Base-by-base conservation (phyloP, 2,797 vertebrate species). In the Poeciliopsis turneri region DNA sequence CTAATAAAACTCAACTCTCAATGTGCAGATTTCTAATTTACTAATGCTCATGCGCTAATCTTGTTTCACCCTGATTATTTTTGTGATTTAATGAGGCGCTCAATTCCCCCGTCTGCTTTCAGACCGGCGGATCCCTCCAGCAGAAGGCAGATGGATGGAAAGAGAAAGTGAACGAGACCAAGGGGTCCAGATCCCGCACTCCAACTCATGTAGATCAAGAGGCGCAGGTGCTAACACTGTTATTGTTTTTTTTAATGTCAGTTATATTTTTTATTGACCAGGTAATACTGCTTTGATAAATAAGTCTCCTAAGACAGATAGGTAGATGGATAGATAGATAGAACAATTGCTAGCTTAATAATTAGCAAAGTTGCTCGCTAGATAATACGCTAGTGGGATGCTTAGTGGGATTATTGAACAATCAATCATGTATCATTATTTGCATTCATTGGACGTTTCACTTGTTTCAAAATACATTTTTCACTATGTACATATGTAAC, bases 71-170 rank as follows among this genome's bases (percentile, higher is more conserved):
- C 55, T 78, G 76, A 73, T 80, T 70, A 47, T 69, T 70, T 33
- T 23, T 78, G 64, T 81, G 77, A 36, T 78, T 72, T 83, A 80
- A 86, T 82, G 76, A 79, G 70, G 28, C 0, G 47, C 53, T 77
- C 72, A 16, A 30, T n/a, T 78, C 61, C 33, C 49, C 79, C 25
- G 23, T 87, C 41, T 90, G 43, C 70, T 82, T 82, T 77, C 93
- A 96, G 95, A 95, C 94, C 0, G 95, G 94, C 28, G 76, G 82
- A 0, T 92, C 94, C 76, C 93, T 96, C n/a, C 95, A 96, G 86
- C 95, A 95, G 70, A 95, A 94, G 82, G 92, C 95, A 1, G 95
- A 96, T 1, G 93, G 95, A 49, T 96, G 95, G 95, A 96, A 95
- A 82, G 94, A 95, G 82, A 93, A 92, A 87, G 94, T 96, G 66